Conservation (phyloP, 2,888 invertebrate genomes). For the Charanyca ferruginea region DNA sequence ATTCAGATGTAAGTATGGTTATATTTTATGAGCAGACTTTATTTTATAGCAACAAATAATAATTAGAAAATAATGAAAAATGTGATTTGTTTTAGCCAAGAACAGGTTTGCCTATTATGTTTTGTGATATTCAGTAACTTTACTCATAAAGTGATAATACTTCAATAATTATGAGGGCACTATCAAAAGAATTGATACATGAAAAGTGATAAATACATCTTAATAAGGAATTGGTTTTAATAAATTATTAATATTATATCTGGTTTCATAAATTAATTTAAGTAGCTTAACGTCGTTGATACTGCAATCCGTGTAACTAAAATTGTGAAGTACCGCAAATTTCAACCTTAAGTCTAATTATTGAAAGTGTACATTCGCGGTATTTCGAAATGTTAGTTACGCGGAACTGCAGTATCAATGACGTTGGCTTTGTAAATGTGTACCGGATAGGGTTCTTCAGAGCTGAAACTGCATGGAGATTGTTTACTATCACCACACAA, state of each 20-base stretch:
- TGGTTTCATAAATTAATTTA: constrained; percentile 11
- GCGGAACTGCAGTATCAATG: no score
- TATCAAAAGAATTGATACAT: constrained; percentile 48
- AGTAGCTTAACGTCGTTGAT: no score
- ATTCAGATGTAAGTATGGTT: constrained; percentile 7
- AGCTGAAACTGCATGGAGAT: constrained; percentile 2
- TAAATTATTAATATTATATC: constrained; percentile 13
- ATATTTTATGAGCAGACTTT: constrained; percentile 27
- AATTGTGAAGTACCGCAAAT: no score
- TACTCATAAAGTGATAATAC: constrained; percentile 40
- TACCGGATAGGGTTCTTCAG: constrained; percentile 7
- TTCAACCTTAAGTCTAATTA: no score
- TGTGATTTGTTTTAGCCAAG: constrained; percentile 70
- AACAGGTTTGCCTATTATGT: constrained; percentile 65
- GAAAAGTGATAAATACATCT: constrained; percentile 17
- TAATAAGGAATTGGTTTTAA: constrained; percentile 45
- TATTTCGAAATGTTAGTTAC: no score
- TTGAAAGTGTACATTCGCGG: no score
- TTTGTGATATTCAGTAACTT: constrained; percentile 79
- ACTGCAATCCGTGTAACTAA: no score
- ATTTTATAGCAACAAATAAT: constrained; percentile 34
- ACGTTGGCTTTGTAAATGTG: no score
- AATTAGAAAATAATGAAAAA: constrained; percentile 41
- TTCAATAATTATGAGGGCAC: constrained; percentile 40
- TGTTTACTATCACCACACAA: neutral